phyloP scores from a whole-genome alignment of 2,797 vertebrate species.

The Champsocephalus gunnari region DNA sequence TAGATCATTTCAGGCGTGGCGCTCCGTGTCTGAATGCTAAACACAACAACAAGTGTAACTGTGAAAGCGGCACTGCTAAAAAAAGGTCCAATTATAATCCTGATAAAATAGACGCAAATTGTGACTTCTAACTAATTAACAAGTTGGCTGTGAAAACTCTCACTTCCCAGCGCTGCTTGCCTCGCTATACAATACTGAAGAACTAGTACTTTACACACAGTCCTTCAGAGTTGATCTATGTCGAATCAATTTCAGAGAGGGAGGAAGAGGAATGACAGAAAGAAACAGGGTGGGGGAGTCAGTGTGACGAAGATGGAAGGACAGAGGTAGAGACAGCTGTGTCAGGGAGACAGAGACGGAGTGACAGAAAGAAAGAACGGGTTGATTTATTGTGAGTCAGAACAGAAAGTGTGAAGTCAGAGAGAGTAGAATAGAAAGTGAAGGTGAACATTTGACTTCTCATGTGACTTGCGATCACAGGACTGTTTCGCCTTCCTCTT shows the following conservation, averaged over 20 bases:
- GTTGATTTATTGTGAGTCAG: neutral
- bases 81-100: constrained; percentile 1
- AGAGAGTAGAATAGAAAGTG: constrained; percentile 3
- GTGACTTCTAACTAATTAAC: constrained; percentile 15
- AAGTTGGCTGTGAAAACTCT: neutral
- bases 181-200: neutral
- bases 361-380: neutral
- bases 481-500: constrained; percentile 15
- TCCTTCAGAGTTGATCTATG: neutral
- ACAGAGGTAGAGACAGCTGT: neutral
- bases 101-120: neutral
- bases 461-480: constrained; percentile 44
- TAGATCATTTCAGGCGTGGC: neutral
- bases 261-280: neutral
- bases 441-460: constrained; percentile 37
- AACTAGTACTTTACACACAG: neutral
- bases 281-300: neutral
- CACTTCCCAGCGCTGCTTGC: neutral
- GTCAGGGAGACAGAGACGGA: neutral
- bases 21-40: neutral
- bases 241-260: neutral
- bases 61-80: constrained; percentile 4
- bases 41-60: neutral
- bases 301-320: neutral
- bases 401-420: neutral